phyloP scores from a whole-genome alignment of 1,140 invertebrate genomes.

The Drosophila littoralis region DNA sequence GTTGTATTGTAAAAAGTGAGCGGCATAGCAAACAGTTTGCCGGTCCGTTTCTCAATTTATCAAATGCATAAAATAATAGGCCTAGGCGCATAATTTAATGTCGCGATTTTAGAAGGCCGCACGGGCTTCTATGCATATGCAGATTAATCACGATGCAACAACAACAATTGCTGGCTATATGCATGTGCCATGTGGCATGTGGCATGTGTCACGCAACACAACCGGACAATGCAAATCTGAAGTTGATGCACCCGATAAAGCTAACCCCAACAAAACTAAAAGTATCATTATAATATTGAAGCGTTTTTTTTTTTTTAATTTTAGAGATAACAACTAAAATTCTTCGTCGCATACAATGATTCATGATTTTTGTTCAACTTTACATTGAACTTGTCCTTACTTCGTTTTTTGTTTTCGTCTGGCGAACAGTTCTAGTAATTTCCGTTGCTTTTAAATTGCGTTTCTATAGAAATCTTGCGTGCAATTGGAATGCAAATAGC shows the following conservation, averaged over 20 bases:
- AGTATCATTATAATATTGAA: neutral
- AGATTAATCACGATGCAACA: conserved; percentile 67
- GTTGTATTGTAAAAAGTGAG: conserved; percentile 66
- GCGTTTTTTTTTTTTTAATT: too few relatives aligned
- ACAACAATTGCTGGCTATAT: conserved; percentile 20
- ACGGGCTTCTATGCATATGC: conserved; percentile 52
- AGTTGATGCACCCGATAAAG: conserved; percentile 8
- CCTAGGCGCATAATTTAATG: conserved; percentile 81
- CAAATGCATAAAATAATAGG: conserved; percentile 82
- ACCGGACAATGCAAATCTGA: conserved; percentile 33
- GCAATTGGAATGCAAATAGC: conserved; percentile 32
- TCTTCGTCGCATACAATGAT: neutral
- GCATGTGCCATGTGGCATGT: conserved; percentile 19
- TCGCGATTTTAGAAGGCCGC: conserved; percentile 66
- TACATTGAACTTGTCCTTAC: conserved; percentile 25
- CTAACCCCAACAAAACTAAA: neutral
- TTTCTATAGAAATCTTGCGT: conserved; percentile 20
- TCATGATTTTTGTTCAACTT: neutral
- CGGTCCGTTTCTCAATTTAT: conserved; percentile 72
- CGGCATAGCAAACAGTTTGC: conserved; percentile 31
- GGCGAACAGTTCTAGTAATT: conserved; percentile 32
- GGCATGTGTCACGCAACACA: conserved; percentile 39
- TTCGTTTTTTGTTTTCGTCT: conserved; percentile 12
- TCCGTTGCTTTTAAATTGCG: conserved; percentile 31
- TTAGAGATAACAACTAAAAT: too few relatives aligned